Conservation (phyloP, 2,888 invertebrate genomes). For the Mellilla xanthometata region DNA sequence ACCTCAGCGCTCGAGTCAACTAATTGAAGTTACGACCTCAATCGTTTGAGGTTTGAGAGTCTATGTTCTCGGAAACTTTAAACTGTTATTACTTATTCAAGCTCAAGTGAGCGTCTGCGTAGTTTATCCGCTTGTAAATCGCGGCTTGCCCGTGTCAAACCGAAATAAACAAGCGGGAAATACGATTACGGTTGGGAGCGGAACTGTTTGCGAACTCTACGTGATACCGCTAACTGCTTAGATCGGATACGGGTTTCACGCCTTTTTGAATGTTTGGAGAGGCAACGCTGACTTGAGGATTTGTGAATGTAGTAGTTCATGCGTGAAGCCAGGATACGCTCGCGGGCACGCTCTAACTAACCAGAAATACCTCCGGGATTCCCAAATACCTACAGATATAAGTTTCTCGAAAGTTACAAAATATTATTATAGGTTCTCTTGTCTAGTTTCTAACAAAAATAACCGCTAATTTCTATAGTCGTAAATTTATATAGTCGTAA, state of each 20-base stretch:
- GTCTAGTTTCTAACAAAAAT: no score
- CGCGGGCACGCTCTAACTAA: constrained; percentile 1
- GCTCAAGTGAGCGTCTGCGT: constrained; percentile 42
- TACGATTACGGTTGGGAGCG: constrained; percentile 59
- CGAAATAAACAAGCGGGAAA: constrained; percentile 64
- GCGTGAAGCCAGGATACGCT: constrained; percentile 4
- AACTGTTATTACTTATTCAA: constrained; percentile 34
- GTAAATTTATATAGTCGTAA: no score
- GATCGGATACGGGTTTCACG: constrained; percentile 17
- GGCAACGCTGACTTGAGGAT: constrained; percentile 20
- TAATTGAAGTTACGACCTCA: constrained; percentile 13
- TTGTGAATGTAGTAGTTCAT: constrained; percentile 9
- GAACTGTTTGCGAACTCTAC: constrained; percentile 67
- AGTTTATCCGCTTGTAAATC: constrained; percentile 48
- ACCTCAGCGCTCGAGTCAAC: background rate
- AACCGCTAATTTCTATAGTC: no score
- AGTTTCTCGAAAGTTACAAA: no score
- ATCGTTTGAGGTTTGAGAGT: constrained; percentile 1
- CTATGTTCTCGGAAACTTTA: constrained; percentile 13
- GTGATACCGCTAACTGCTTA: constrained; percentile 31
- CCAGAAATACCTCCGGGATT: background rate
- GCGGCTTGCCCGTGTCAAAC: constrained; percentile 54
- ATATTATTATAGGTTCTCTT: no score
- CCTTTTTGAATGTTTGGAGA: constrained; percentile 28
- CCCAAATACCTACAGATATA: background rate